Base-by-base conservation (phyloP, 2,888 invertebrate species). In the Trachelus iudaicus region DNA sequence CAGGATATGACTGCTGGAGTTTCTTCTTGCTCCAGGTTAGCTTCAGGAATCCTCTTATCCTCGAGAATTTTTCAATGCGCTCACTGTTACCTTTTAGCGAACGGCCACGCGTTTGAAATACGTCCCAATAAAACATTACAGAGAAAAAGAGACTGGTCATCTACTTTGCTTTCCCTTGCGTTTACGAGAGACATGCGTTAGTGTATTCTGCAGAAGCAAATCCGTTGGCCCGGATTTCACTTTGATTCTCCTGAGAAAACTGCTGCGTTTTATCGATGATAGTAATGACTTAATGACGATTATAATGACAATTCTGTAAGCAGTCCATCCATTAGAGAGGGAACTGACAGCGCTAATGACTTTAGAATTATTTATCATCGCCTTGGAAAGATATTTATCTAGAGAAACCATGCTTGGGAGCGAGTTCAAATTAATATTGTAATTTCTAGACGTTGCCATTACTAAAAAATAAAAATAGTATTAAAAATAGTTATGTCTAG, bases 21-120 rank as follows among this genome's bases (percentile, higher is more conserved):
- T 71, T 15, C 3, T 71, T 40, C 40, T 35, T 35, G 35, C 15
- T 31, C 33, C 56, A 75, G 69, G 31, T 76, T 34, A 68, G 71
- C 34, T 75, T 23, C 56, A 56, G 56, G 23, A 23, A 56, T 56
- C 23, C 1, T 56, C 9, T 23, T 56, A 6, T 9, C 23, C 23
- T 23, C 23, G 23, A 23, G 23, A 23, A 56, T 56, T 23, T 56
- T 23, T 23, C 40, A 23, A 23, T 23, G 9, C 2, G 56, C 56
- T 2, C 56, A 9, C 23, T 56, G 9, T 23, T 56, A 56, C 56
- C 56, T 23, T 56, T 56, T 23, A 9, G 56, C 23, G 23, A 6
- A 23, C 23, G 23, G 23, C 76, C 73, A 34, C n/a, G 76, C 77
- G 76, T 79, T 79, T 80, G 74, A 79, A 79, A 79, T 73, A 77